These are phyloP conservation scores for Musca vetustissima DNA, from an alignment of 1,140 invertebrate species.

Conservation along the genomic window DNA sequence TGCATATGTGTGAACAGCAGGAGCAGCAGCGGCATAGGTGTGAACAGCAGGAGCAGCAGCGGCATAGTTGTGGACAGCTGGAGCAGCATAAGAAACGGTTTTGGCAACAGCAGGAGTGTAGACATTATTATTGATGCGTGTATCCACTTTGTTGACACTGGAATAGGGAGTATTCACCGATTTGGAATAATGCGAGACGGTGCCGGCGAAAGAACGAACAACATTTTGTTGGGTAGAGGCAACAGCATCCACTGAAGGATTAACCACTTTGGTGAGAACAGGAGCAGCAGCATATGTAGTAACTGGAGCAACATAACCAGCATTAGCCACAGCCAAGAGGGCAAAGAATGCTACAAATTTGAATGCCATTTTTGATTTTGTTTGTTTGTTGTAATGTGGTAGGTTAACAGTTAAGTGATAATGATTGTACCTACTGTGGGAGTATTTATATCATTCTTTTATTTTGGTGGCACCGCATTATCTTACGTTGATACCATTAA, in stretches of 20 bases:
- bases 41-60: not conserved
- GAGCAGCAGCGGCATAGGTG: too few species aligned
- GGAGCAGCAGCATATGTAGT: slow-evolving; percentile 1
- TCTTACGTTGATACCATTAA: too few species aligned
- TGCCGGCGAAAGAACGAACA: slow-evolving; percentile 62
- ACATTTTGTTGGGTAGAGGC: slow-evolving; percentile 62
- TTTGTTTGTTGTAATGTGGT: slow-evolving; percentile 9
- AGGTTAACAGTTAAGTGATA: not conserved
- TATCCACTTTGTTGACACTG: slow-evolving; percentile 64
- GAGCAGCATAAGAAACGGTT: slow-evolving; percentile 47
- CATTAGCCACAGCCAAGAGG: slow-evolving; percentile 20
- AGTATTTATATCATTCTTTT: not conserved
- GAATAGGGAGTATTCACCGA: slow-evolving; percentile 66
- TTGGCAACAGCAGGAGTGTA: slow-evolving; percentile 55
- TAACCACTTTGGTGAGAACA: slow-evolving; percentile 48
- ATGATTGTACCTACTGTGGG: not conserved
- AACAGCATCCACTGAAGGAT: slow-evolving; percentile 57
- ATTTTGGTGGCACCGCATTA: slow-evolving; percentile 21
- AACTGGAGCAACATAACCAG: slow-evolving; percentile 13
- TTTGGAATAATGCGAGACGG: slow-evolving; percentile 63
- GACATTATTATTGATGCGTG: slow-evolving; percentile 63
- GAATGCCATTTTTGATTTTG: slow-evolving; percentile 18
- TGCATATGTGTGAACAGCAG: slow-evolving; percentile 9
- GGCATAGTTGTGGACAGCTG: slow-evolving; percentile 33
- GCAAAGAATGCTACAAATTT: slow-evolving; percentile 21